Conservation (phyloP, 1,140 invertebrate species). For the Platorchestia sp. region DNA sequence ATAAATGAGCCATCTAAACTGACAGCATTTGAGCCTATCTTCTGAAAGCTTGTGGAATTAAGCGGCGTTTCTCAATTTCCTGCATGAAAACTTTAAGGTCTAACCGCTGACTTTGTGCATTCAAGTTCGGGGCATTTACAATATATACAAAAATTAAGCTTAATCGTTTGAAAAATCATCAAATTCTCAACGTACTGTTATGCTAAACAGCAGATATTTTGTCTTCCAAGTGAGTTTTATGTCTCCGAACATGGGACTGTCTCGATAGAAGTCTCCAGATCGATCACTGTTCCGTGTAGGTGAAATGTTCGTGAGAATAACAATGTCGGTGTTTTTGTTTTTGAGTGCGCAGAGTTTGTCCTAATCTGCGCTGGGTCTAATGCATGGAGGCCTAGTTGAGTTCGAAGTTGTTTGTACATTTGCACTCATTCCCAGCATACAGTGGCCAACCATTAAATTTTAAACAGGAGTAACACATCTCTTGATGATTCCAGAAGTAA, state of each 20-base stretch:
- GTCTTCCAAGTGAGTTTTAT: not conserved
- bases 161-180: not conserved
- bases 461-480: no score
- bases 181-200: not conserved
- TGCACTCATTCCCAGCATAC: not conserved
- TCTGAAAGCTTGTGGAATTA: not conserved
- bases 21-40: not conserved
- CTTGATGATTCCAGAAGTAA: no score
- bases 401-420: not conserved
- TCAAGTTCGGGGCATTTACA: not conserved
- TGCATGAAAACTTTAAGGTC: not conserved
- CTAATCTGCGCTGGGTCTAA: not conserved
- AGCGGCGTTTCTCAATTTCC: not conserved
- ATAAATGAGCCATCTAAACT: conserved; percentile 9
- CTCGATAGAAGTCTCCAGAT: no score
- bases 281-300: not conserved
- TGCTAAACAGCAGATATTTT: not conserved
- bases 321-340: not conserved
- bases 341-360: not conserved
- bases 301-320: not conserved
- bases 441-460: no score
- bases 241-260: no score
- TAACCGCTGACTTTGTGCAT: not conserved
- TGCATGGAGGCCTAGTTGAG: not conserved
- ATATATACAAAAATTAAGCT: not conserved